Conservation (phyloP, 1,140 invertebrate genomes). For the Drosophila biarmipes region DNA sequence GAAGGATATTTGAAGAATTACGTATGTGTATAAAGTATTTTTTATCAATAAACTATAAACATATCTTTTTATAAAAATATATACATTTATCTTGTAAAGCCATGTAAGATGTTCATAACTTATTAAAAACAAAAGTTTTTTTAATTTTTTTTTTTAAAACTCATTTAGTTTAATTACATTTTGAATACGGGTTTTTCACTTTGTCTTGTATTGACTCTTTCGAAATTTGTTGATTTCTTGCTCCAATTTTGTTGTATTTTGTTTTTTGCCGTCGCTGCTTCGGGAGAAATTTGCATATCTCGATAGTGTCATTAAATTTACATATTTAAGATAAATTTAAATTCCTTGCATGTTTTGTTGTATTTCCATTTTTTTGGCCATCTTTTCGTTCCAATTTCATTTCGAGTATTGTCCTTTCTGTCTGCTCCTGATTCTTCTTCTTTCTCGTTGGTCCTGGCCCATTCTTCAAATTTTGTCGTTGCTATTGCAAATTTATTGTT, state of each 20-base stretch:
- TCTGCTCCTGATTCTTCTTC: constrained; percentile 13
- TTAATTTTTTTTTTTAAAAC: no score
- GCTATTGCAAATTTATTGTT: constrained; percentile 56
- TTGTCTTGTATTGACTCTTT: neutral
- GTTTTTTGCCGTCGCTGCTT: constrained; percentile 22
- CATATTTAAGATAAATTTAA: constrained; percentile 78
- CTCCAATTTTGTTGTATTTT: constrained; percentile 53
- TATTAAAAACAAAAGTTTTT: neutral
- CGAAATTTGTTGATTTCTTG: constrained; percentile 44
- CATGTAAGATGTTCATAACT: no score
- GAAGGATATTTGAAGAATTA: no score
- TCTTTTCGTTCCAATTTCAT: constrained; percentile 33
- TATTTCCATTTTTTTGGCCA: constrained; percentile 18
- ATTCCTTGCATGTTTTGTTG: constrained; percentile 66
- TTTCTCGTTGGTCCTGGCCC: constrained; percentile 30
- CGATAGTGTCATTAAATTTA: constrained; percentile 77
- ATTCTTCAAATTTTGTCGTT: constrained; percentile 63
- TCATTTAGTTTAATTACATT: neutral
- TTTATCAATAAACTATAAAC: no score
- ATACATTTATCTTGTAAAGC: no score
- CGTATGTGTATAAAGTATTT: no score
- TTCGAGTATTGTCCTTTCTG: constrained; percentile 43
- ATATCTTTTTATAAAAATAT: no score
- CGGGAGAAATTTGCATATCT: constrained; percentile 65
- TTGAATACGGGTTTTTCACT: neutral